phyloP scores from a whole-genome alignment of 1,140 invertebrate genomes.

The Magallana ariakensis region DNA sequence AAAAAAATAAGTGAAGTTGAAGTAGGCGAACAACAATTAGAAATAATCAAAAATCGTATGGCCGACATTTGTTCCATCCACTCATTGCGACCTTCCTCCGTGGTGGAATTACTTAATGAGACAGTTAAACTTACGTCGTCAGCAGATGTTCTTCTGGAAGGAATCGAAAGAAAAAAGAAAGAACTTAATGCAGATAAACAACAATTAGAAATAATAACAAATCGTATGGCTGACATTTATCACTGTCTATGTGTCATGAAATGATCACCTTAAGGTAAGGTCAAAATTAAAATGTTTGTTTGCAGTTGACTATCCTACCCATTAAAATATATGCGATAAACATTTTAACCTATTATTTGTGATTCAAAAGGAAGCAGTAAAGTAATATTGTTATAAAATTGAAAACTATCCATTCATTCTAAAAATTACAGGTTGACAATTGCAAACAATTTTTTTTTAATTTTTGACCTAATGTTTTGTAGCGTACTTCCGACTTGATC shows the following conservation, averaged over 20 bases:
- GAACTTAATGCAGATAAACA: background rate
- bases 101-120: too few relatives aligned
- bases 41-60: constrained; percentile 10
- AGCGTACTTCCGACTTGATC: background rate
- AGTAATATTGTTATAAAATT: constrained; percentile 1
- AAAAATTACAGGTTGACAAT: background rate
- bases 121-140: background rate
- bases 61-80: background rate
- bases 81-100: too few relatives aligned
- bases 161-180: background rate
- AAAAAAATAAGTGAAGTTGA: background rate
- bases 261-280: background rate
- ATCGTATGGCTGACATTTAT: constrained; percentile 3
- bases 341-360: background rate
- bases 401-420: background rate
- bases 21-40: background rate
- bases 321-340: background rate
- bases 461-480: background rate
- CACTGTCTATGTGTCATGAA: background rate
- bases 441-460: background rate
- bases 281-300: background rate
- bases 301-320: background rate
- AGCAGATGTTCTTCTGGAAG: background rate
- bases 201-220: constrained; percentile 4
- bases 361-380: background rate